Base-by-base conservation (phyloP, 2,113 vertebrate species). In the Coreoperca whiteheadi region DNA sequence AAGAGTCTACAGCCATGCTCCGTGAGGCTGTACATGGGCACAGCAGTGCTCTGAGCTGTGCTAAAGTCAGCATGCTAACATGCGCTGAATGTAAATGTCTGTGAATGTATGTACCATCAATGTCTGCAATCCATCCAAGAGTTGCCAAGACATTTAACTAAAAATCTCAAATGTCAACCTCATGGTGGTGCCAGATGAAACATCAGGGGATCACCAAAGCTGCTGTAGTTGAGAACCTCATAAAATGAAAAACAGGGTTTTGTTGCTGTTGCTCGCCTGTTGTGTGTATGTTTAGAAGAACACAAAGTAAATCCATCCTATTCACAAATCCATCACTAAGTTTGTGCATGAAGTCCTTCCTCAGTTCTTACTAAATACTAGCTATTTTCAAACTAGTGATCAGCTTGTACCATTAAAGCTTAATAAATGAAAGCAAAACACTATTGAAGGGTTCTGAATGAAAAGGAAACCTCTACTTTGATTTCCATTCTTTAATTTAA, bases 401-500 rank as follows among this genome's bases (percentile, higher is more conserved):
- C 2, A 30, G 8, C 1, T 48, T 2, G 28, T 9, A 63, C 18
- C 57, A n/a, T 63, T 20, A 51, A 53, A 37, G 41, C 15, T 34
- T n/a, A 12, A 74, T 37, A 37, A 53, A 32, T 1, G 2, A 23
- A 63, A 50, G 18, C 6, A 56, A 61, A 28, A 15, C 12, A 32
- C 10, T 2, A 4, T 23, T 57, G 3, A 37, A 64, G 46, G 21
- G 9, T 32, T n/a, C 30, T 60, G 18, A 72, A 63, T 10, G 18
- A 18, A 46, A 57, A 21, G 39, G 20, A 23, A 54, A 65, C 18
- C 21, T 25, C 43, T 64, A 12, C 28, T 65, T 14, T 84, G 73
- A 78, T 50, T 66, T 73, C 34, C 28, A 69, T 54, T 28, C 1
- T 85, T 37, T 10, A 71, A 50, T 57, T 53, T 71, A 70, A 65